A percentile compares a stretch with the other conserved stretches of the same genome.
phyloP scores from a whole-genome alignment of 2,797 vertebrate genomes.

The Phrynocephalus forsythii region DNA sequence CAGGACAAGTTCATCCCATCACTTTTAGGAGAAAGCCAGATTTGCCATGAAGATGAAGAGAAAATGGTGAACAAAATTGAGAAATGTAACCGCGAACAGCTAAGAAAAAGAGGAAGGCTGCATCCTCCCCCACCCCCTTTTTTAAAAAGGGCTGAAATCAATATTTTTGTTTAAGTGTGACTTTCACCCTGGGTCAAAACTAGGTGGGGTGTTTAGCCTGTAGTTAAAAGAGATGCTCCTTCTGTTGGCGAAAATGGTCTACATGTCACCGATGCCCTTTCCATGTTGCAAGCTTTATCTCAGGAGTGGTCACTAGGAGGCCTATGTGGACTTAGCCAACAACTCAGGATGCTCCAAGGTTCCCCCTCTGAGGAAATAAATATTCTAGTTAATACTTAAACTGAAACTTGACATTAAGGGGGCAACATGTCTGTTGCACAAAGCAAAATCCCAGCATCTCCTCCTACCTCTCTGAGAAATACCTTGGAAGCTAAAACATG shows the following conservation, averaged over 20 bases:
- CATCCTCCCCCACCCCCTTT: conserved; percentile 35
- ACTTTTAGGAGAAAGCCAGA: neutral
- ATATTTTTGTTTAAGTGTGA: conserved; percentile 47
- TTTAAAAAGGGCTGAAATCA: conserved; percentile 43
- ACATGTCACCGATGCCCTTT: no score
- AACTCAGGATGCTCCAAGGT: no score
- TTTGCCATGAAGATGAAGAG: conserved; percentile 4
- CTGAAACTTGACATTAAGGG: neutral
- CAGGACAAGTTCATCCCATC: neutral
- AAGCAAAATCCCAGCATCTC: neutral
- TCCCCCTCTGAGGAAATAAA: no score
- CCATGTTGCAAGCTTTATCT: no score
- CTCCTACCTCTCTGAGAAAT: neutral
- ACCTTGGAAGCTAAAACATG: neutral
- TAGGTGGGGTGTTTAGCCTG: no score
- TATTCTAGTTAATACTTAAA: neutral
- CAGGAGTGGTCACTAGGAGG: no score
- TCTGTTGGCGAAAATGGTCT: no score
- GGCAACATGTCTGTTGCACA: neutral
- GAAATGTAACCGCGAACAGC: conserved; percentile 25
- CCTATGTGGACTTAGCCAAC: no score
- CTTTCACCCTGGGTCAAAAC: conserved; percentile 4
- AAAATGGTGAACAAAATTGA: neutral
- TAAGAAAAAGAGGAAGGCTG: neutral
- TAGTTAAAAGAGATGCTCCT: no score